These are phyloP conservation scores for Dolichopus griseipennis DNA, from an alignment of 2,888 invertebrate species.

Conservation along the genomic window DNA sequence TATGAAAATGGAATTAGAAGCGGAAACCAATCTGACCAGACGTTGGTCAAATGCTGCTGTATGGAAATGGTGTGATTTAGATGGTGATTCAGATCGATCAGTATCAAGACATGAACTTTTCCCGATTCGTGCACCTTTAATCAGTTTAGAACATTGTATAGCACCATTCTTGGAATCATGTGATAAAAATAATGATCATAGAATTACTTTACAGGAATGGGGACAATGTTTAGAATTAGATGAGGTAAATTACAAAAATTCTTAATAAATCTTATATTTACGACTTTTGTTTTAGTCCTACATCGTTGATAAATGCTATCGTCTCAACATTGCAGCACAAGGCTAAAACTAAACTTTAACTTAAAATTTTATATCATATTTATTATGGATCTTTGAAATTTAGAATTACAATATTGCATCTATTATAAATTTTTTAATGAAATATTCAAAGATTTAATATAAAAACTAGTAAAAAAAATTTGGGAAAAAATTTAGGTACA, in stretches of 20 bases:
- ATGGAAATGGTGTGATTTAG: slow-evolving; percentile 98
- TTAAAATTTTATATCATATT: no score
- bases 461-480: no score
- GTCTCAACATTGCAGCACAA: slow-evolving; percentile 46
- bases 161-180: slow-evolving; percentile 90
- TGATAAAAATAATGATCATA: slow-evolving; percentile 80
- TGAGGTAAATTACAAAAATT: slow-evolving; percentile 49
- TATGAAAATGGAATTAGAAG: slow-evolving; percentile 78
- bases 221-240: slow-evolving; percentile 77
- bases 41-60: slow-evolving; percentile 89
- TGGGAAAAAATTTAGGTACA: no score
- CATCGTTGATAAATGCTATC: slow-evolving; percentile 71
- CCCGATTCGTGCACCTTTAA: slow-evolving; percentile 88
- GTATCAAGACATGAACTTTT: slow-evolving; percentile 93
- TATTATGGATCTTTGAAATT: no score
- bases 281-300: slow-evolving; percentile 53
- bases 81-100: slow-evolving; percentile 81
- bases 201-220: slow-evolving; percentile 89
- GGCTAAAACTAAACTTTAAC: no score
- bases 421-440: no score
- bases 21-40: slow-evolving; percentile 73
- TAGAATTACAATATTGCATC: no score
- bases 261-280: slow-evolving; percentile 17
- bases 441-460: no score
- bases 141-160: slow-evolving; percentile 95